Evolutionary conservation across 2,113 vertebrate species (phyloP).

Genomic region (Columbina picui): DNA sequence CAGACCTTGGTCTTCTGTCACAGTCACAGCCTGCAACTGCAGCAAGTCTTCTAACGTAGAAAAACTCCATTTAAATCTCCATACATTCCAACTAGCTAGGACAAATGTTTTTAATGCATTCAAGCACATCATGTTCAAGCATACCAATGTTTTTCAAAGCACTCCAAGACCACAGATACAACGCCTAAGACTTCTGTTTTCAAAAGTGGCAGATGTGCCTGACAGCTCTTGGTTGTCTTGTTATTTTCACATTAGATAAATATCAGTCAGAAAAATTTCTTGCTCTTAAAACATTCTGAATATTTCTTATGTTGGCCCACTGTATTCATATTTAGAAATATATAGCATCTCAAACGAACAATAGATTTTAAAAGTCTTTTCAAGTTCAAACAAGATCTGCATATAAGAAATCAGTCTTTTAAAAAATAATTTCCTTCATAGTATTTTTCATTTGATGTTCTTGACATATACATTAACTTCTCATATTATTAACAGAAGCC

Average conservation of each 20-base stretch:
- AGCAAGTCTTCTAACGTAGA: background rate
- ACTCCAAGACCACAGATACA: background rate
- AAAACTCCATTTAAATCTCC: background rate
- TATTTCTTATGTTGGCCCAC: background rate
- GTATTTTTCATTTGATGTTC: background rate
- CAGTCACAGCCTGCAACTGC: background rate
- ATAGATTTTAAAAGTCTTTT: background rate
- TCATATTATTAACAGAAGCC: background rate
- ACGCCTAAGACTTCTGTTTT: background rate
- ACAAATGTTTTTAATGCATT: background rate
- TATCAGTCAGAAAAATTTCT: background rate
- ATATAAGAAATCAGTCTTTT: background rate
- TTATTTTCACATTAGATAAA: background rate
- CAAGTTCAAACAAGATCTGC: background rate
- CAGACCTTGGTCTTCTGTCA: background rate
- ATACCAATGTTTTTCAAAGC: background rate
- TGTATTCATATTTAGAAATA: background rate
- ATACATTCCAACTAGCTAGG: background rate
- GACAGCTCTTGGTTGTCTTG: background rate
- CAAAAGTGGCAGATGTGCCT: background rate
- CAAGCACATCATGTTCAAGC: background rate
- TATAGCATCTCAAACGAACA: background rate
- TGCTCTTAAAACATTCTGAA: background rate
- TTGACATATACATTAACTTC: background rate
- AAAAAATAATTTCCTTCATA: background rate